Evolutionary conservation across 2,113 vertebrate species (phyloP), one percentile per base, ranked within the genome.

Genomic region (Casuarius casuarius): DNA sequence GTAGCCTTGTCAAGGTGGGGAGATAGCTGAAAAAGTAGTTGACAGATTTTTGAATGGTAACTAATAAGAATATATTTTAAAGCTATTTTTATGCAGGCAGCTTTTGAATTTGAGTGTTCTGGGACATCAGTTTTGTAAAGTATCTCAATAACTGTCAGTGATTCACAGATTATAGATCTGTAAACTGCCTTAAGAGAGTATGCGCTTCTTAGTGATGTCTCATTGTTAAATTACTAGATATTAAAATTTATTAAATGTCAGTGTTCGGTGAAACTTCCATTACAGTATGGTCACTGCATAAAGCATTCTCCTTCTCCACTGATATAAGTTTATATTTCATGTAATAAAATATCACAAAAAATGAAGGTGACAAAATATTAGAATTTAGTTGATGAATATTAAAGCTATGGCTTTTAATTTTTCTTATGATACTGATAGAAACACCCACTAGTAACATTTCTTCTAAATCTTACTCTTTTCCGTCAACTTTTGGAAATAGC

Each of bases 1-100:
- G 84, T 61, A 81, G 92, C 48, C 89, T 92, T 94, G 86, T 89
- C 89, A 91, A n/a, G 52, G 72, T 3, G 56, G 86, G 66, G n/a
- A 91, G 77, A 13, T 38, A 78, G 58, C 0, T 92, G 90, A 65
- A 94, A 88, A 90, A 92, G 44, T 6, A 70, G 29, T 81, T 96
- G 79, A 77, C 86, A 51, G 68, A 8, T 52, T 85, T 59, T 80
- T 52, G 40, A 89, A 72, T 76, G 93, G 93, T 93, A 95, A 94
- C 90, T 76, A 51, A 77, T 95, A 46, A 74, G 56, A 93, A 71
- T 86, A 58, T 2, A 71, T 77, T 29, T 72, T 77, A 62, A 80
- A 88, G 35, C 38, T 44, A 33, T 74, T 90, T 92, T 92, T 91
- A 66, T 29, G 40, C 22, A 26, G 46, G 12, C 59, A 74, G 19